phyloP scores from a whole-genome alignment of 2,797 vertebrate genomes.

The Neosalanx taihuensis region DNA sequence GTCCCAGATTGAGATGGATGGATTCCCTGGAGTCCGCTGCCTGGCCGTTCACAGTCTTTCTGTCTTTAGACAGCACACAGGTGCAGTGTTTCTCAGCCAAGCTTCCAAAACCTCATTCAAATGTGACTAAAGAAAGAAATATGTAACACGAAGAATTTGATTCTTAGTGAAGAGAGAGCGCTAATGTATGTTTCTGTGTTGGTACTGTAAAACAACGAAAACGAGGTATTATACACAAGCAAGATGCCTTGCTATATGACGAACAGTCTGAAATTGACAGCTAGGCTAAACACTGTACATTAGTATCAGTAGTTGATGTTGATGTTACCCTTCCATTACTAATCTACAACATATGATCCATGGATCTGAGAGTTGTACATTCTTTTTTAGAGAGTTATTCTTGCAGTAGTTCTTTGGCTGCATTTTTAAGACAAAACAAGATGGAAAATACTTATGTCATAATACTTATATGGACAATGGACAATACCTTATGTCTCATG shows the following conservation, averaged over 20 bases:
- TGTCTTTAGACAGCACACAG: conserved; percentile 70
- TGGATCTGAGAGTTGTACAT: no score
- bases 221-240: neutral
- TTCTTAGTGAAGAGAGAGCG: neutral
- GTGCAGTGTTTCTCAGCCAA: conserved; percentile 67
- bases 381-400: no score
- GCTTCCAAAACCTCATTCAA: conserved; percentile 31
- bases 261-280: neutral
- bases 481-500: no score
- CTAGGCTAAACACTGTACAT: neutral
- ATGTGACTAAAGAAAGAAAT: conserved; percentile 22
- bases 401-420: no score
- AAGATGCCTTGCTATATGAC: neutral
- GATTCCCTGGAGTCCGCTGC: conserved; percentile 74
- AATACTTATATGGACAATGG: no score
- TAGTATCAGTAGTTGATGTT: neutral
- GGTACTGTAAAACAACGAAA: neutral
- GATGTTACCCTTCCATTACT: conserved; percentile 35
- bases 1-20: conserved; percentile 81
- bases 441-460: neutral
- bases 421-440: no score
- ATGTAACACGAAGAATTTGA: neutral
- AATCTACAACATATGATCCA: conserved; percentile 4
- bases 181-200: neutral
- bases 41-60: conserved; percentile 65